Evolutionary conservation across 2,888 invertebrate genomes (phyloP).

Genomic region (Sarcophaga subvicina): DNA sequence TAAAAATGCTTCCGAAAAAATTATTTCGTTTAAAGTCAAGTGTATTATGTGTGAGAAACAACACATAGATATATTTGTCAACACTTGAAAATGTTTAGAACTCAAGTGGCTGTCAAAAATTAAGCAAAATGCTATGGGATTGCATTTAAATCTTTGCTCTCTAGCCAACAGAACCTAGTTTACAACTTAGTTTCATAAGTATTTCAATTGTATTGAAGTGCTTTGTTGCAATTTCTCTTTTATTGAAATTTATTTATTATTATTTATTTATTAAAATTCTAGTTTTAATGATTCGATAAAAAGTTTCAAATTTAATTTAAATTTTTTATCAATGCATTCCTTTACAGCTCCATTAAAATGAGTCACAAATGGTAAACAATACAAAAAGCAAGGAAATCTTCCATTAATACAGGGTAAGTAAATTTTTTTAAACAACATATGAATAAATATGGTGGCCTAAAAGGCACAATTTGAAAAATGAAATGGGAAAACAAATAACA

Average conservation of each 20-base stretch:
- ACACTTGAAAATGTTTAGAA: background rate
- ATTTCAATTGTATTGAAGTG: too few relatives aligned
- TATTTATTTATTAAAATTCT: too few relatives aligned
- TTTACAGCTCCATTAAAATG: background rate
- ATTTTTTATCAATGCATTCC: background rate
- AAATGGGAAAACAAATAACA: background rate
- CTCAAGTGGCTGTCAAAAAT: constrained; percentile 1
- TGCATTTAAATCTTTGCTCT: background rate
- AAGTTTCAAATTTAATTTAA: background rate
- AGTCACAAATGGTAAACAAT: constrained; percentile 8
- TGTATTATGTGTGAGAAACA: constrained; percentile 13
- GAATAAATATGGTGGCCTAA: constrained; percentile 31
- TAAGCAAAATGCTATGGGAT: background rate
- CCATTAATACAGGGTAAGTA: constrained; percentile 34
- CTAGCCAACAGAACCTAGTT: too few relatives aligned
- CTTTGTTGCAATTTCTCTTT: too few relatives aligned
- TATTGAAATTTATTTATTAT: too few relatives aligned
- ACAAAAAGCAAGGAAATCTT: too few relatives aligned
- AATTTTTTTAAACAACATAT: constrained; percentile 29
- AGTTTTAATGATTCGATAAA: too few relatives aligned
- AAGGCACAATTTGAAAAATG: background rate
- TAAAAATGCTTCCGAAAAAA: constrained; percentile 24
- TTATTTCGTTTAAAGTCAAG: constrained; percentile 35
- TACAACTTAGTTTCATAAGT: too few relatives aligned
- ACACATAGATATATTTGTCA: background rate